Percentiles rank a stretch among this genome's conserved stretches.
Conservation (phyloP, 1,140 invertebrate genomes). For the Pentalonia nigronervosa region DNA sequence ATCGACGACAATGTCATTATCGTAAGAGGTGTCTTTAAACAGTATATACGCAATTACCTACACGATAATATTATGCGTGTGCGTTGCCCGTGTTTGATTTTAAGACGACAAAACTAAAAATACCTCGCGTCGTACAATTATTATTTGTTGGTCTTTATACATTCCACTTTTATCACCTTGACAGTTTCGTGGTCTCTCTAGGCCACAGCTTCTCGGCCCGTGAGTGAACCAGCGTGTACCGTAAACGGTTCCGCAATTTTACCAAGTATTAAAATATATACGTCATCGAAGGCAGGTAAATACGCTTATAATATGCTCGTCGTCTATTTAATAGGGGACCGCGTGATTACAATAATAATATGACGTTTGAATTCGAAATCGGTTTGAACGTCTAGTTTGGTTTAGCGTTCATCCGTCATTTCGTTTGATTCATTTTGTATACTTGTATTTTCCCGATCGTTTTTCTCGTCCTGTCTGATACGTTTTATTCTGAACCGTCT, state of each 20-base stretch:
- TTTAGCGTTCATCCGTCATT: neutral
- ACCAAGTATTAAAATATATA: neutral
- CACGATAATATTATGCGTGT: neutral
- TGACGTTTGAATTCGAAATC: neutral
- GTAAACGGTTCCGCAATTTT: conserved; percentile 15
- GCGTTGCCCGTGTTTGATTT: neutral
- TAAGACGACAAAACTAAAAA: neutral
- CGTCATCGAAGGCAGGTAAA: neutral
- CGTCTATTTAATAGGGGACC: neutral
- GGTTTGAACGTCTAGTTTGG: neutral
- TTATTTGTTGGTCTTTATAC: neutral
- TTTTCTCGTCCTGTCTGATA: neutral
- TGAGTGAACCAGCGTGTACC: neutral
- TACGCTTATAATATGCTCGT: neutral
- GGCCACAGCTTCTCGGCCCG: neutral
- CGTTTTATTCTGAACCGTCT: neutral
- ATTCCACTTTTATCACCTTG: neutral
- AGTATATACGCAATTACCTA: no score
- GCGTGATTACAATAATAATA: neutral
- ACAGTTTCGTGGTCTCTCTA: neutral
- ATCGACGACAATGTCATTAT: neutral
- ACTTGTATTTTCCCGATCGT: neutral
- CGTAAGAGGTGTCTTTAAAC: neutral
- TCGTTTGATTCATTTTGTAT: neutral
- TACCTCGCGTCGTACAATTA: neutral